phyloP scores from a whole-genome alignment of 2,113 vertebrate species.

The Phasianus colchicus region DNA sequence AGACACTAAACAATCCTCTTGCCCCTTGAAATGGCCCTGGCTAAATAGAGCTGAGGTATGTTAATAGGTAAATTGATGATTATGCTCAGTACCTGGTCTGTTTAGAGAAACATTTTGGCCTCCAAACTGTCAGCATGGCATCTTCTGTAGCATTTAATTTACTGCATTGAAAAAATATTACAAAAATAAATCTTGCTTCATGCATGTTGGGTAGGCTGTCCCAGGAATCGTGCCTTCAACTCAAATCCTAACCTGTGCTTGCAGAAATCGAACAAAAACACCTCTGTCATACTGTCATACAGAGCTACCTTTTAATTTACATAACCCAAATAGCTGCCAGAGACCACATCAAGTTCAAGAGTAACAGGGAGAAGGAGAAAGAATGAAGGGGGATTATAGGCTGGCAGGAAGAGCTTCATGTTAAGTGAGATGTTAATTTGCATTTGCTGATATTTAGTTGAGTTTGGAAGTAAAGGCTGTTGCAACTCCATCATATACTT shows the following conservation, averaged over 20 bases:
- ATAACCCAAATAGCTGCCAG: background rate
- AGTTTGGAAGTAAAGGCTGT: conserved; percentile 1
- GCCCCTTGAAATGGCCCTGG: background rate
- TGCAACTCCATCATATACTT: background rate
- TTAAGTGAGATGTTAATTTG: conserved; percentile 6
- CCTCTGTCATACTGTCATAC: conserved; percentile 7
- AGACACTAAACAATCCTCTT: conserved; percentile 6
- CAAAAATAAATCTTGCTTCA: background rate
- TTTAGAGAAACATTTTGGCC: background rate
- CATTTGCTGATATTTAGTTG: background rate
- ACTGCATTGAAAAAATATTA: background rate
- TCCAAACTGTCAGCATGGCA: background rate
- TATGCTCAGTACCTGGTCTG: background rate
- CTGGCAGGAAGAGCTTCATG: background rate
- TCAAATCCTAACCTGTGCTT: background rate
- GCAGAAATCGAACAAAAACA: conserved; percentile 6
- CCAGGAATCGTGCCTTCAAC: background rate
- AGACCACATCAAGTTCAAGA: conserved; percentile 3
- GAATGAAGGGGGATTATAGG: background rate
- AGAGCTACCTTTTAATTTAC: conserved; percentile 11
- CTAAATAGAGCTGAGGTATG: background rate
- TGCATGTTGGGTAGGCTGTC: background rate
- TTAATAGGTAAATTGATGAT: conserved; percentile 34
- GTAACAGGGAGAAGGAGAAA: background rate
- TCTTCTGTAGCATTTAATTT: background rate